Base-by-base conservation (phyloP, 2,113 vertebrate genomes). In the Melanerpes formicivorus region DNA sequence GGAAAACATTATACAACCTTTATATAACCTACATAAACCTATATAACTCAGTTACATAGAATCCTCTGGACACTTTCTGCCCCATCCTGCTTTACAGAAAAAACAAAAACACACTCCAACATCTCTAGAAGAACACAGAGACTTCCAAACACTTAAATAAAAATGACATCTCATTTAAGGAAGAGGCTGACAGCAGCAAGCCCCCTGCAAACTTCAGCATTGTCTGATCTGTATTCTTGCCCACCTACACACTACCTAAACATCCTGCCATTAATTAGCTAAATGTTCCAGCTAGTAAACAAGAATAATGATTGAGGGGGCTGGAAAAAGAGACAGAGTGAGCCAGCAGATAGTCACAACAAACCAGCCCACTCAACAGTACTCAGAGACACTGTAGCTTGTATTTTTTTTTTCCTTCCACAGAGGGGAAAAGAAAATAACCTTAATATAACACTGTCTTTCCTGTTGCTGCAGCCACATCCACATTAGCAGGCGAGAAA, bases 401-500 rank as follows among this genome's bases (percentile, higher is more conserved):
- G 80, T 44, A 22, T 85, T 96, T 96, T 93, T 93, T 93, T 93
- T 93, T 69, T 67, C 30, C 74, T 93, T 95, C 88, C 72, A 78
- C n/a, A 52, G 85, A 91, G 63, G 82, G 81, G 71, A 62, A 93
- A 80, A 88, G 70, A 80, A 90, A 97, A 95, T 97, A 96, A 93
- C 97, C 95, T 98, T 89, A 71, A 84, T 65, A 66, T 87, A 96
- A 97, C 95, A 94, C 27, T 80, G 93, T 32, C 92, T 95, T 96
- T 97, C 95, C 88, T 95, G 90, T 82, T 83, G 79, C 75, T 76
- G 85, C 56, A 92, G 70, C 88, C 94, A 70, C 75, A 86, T 96
- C 94, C 96, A 78, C 40, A 75, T 98, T 97, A 99, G 98, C 99
- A 99, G 97, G 98, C 97, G 73, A 99, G 98, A 92, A 99, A 99